phyloP scores from a whole-genome alignment of 2,797 vertebrate genomes.

The Aphelocoma californica region DNA sequence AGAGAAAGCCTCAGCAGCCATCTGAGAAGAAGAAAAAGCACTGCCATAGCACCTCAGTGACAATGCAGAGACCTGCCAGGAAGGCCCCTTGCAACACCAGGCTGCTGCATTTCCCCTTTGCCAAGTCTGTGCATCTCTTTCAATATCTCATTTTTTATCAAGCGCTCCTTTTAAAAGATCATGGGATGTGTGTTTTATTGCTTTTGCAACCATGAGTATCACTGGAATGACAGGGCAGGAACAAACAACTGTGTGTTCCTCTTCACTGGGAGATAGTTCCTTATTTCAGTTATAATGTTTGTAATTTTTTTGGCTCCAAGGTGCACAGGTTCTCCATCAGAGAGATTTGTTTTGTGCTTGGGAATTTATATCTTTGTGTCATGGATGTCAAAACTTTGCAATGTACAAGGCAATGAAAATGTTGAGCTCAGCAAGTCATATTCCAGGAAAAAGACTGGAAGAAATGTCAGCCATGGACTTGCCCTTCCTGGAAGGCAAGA shows the following conservation, averaged over 20 bases:
- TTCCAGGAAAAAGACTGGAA: neutral
- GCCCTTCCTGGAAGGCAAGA: neutral
- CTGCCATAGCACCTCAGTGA: neutral
- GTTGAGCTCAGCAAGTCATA: neutral
- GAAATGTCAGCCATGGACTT: neutral
- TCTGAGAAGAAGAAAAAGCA: neutral
- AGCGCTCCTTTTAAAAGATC: neutral
- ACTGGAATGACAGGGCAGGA: neutral
- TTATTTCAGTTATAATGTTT: neutral
- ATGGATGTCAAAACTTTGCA: neutral
- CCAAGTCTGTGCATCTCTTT: neutral
- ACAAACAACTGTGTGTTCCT: neutral
- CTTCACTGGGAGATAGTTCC: neutral
- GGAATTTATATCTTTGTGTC: neutral
- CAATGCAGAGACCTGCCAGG: neutral
- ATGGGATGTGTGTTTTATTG: neutral
- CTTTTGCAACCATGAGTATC: neutral
- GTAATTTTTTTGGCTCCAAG: neutral
- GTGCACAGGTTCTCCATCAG: neutral
- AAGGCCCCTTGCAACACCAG: neutral
- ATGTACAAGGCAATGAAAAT: neutral
- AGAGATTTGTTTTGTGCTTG: neutral
- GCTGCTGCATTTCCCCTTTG: neutral
- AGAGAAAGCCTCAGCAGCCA: neutral
- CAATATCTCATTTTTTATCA: neutral